phyloP scores from a whole-genome alignment of 2,113 vertebrate species.

The Phrynocephalus versicolor region DNA sequence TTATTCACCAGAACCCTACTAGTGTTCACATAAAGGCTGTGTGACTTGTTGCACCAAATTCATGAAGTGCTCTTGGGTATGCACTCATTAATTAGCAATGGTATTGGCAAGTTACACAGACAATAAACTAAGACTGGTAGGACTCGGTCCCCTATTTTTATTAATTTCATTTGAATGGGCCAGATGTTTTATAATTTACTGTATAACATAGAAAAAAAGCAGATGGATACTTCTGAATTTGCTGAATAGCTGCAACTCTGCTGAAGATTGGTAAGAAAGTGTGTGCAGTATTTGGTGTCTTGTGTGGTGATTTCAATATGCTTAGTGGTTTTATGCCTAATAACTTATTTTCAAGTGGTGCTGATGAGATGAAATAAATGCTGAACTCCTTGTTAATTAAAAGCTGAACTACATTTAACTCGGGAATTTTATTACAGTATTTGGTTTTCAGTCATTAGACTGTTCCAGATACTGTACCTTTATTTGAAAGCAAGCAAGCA shows the following conservation, averaged over 20 bases:
- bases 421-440: background rate
- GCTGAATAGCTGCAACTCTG: background rate
- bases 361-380: background rate
- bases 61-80: too few species aligned
- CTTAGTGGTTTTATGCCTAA: background rate
- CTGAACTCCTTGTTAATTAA: background rate
- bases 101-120: too few species aligned
- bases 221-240: background rate
- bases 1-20: background rate
- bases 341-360: background rate
- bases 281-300: background rate
- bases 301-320: background rate
- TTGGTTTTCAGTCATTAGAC: too few species aligned
- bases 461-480: background rate
- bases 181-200: background rate
- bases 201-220: background rate
- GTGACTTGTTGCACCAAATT: too few species aligned
- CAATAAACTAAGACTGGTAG: too few species aligned
- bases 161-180: background rate
- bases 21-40: too few species aligned
- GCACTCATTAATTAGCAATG: too few species aligned
- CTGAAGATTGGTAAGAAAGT: background rate
- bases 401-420: background rate
- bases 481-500: background rate
- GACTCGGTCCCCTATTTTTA: background rate